Evolutionary conservation across 2,113 vertebrate genomes (phyloP), one percentile per base, ranked within the genome.

Genomic region (Fregata magnificens): DNA sequence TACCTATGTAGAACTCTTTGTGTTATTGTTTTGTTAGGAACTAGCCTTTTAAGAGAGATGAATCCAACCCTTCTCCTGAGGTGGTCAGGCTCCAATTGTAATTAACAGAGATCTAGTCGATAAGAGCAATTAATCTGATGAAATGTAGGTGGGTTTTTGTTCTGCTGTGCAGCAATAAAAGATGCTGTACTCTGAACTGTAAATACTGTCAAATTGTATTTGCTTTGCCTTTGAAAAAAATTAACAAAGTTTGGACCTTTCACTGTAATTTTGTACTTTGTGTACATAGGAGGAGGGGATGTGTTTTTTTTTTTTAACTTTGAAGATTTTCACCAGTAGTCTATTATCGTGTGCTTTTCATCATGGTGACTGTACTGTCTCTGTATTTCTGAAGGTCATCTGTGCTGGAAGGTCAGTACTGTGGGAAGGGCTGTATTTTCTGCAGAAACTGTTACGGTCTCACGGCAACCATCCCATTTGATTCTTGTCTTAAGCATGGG

Each of bases 181-280:
- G 53, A 16, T 74, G 53, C 52, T 92, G 72, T 67, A 85, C 95
- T 91, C 70, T 93, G 87, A 91, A 87, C 93, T 87, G 95, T 85
- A 96, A 96, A 96, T 88, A 93, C 49, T 94, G 82, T 79, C 70
- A 36, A 65, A 66, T 70, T 50, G 55, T 66, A 40, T 85, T 91
- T 25, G 2, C 56, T 91, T 95, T 94, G 65, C 81, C 87, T 71
- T 89, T 79, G 83, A 66, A 87, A 95, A 81, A 67, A 81, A 66
- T 13, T 22, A 21, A 45, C 40, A 13, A 71, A 89, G 56, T 56
- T 47, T 24, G 44, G 66, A 69, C 28, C 40, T 87, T 49, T 87
- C 56, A 52, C 40, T 74, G 65, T 82, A 65, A 26, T 72, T 95
- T 94, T 78, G 29, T 17, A 77, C 40, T 83, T 52, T 74, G 84